Percentiles rank a stretch among this genome's conserved stretches.
Conservation (phyloP, 2,113 vertebrate genomes). For the Callipepla squamata region DNA sequence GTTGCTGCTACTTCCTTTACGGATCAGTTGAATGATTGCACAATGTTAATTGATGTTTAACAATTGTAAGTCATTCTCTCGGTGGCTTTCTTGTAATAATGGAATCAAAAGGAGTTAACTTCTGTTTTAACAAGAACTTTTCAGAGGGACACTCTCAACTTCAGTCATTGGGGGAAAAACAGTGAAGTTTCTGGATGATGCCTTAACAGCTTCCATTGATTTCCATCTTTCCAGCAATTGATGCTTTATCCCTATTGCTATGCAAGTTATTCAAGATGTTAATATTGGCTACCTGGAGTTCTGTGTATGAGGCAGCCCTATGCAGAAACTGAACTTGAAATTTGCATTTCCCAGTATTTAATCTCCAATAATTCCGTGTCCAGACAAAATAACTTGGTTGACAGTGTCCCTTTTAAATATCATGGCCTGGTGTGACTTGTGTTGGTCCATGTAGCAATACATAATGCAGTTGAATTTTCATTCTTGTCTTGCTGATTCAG, state of each 20-base stretch:
- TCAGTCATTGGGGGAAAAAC: background rate
- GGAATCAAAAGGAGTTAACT: background rate
- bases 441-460: background rate
- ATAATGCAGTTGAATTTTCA: background rate
- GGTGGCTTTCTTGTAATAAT: background rate
- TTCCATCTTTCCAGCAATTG: background rate
- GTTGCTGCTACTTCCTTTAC: constrained; percentile 57
- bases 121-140: background rate
- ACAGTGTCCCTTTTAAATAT: constrained; percentile 32
- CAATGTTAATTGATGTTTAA: background rate
- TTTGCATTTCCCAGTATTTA: background rate
- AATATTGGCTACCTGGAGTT: background rate
- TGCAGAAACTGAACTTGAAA: background rate
- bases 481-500: background rate
- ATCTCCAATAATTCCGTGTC: background rate
- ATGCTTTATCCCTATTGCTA: background rate
- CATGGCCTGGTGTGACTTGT: background rate
- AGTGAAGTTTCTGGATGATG: background rate
- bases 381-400: background rate
- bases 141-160: constrained; percentile 40
- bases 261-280: background rate
- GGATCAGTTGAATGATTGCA: background rate
- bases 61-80: background rate
- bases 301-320: background rate
- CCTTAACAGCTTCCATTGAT: background rate